Conservation (phyloP, 2,113 vertebrate genomes). For the Rhinopithecus roxellana region DNA sequence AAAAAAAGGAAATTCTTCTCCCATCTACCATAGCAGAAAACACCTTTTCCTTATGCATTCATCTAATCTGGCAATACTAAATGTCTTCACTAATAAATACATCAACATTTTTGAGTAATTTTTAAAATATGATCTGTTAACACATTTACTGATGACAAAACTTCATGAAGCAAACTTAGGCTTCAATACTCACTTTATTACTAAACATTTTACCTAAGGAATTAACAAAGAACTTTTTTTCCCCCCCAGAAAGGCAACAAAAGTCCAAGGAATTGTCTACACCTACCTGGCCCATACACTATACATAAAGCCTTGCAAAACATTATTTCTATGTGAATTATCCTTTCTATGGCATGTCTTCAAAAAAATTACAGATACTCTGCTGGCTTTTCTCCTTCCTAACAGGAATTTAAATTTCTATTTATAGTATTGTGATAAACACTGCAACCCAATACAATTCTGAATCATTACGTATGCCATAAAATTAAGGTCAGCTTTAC, state of each 20-base stretch:
- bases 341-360: neutral
- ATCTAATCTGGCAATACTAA: neutral
- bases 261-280: neutral
- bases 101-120: neutral
- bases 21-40: neutral
- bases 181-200: neutral
- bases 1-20: neutral
- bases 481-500: neutral
- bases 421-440: neutral
- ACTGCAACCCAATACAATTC: neutral
- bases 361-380: neutral
- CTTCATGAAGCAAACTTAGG: neutral
- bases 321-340: neutral
- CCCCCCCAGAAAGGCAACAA: neutral
- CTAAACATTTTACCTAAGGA: constrained; percentile 3
- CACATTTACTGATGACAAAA: neutral
- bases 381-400: neutral
- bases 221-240: neutral
- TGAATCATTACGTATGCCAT: neutral
- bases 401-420: neutral
- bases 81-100: neutral
- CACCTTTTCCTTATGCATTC: neutral
- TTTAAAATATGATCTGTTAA: neutral
- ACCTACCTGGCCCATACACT: neutral
- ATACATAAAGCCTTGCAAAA: neutral